These are phyloP conservation scores for Prionace glauca DNA, from an alignment of 2,797 vertebrate genomes.

Conservation along the genomic window DNA sequence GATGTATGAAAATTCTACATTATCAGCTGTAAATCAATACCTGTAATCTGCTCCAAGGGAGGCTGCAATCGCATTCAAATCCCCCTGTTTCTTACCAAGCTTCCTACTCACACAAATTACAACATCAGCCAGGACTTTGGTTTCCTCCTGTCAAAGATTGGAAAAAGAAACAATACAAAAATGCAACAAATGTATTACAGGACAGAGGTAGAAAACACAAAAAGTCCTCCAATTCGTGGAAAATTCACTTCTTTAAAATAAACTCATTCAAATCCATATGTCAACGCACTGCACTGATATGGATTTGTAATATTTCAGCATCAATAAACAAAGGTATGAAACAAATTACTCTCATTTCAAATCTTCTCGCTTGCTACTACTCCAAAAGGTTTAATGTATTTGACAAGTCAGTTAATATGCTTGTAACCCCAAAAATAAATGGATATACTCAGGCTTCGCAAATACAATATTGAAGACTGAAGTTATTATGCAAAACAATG, in stretches of 20 bases:
- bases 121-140: slow-evolving; percentile 62
- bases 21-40: slow-evolving; percentile 52
- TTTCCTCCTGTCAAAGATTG: slow-evolving; percentile 52
- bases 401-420: background rate
- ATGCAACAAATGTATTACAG: background rate
- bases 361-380: background rate
- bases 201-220: background rate
- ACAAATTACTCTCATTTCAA: background rate
- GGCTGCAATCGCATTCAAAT: slow-evolving; percentile 79
- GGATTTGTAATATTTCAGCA: background rate
- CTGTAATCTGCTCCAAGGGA: slow-evolving; percentile 94
- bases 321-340: background rate
- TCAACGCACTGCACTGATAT: background rate
- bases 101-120: slow-evolving; percentile 92
- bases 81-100: slow-evolving; percentile 79
- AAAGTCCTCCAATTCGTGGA: background rate
- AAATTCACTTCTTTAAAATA: background rate
- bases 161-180: background rate
- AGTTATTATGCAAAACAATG: background rate
- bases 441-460: background rate
- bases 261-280: background rate
- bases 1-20: background rate
- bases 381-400: background rate
- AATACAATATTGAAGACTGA: background rate
- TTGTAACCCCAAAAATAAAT: background rate